Conservation (phyloP, 2,797 vertebrate genomes). For the Alfaro cultratus region DNA sequence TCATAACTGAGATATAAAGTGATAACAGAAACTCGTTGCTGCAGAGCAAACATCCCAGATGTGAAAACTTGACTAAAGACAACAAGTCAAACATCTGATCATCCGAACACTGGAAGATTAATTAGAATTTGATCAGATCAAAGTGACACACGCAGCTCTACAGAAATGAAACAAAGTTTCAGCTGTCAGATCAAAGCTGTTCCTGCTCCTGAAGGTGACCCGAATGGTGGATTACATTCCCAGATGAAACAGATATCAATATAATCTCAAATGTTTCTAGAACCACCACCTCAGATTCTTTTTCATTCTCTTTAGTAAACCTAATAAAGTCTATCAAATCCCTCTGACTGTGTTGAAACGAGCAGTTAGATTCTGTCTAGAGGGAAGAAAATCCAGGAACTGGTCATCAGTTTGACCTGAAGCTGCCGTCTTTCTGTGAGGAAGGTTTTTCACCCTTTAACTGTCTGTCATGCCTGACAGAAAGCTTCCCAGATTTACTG, state of each 20-base stretch:
- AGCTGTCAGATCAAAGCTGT: not conserved
- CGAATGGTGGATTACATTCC: not conserved
- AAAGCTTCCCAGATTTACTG: conserved; percentile 3
- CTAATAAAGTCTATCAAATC: not conserved
- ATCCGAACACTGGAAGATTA: not conserved
- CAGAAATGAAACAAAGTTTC: not conserved
- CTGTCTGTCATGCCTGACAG: not conserved
- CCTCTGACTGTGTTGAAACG: not conserved
- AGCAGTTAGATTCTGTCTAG: not conserved
- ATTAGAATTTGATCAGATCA: not conserved
- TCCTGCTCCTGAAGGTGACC: not conserved
- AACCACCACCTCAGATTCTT: not conserved
- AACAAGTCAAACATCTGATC: not conserved
- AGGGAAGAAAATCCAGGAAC: not conserved
- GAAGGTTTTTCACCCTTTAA: conserved; percentile 5
- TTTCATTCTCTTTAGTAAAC: not conserved
- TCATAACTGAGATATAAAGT: conserved; percentile 18
- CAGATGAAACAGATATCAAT: not conserved
- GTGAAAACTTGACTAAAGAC: not conserved
- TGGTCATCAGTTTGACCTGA: not conserved
- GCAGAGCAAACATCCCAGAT: not conserved
- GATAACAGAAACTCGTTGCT: conserved; percentile 4
- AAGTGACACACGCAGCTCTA: not conserved
- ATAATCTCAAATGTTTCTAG: not conserved
- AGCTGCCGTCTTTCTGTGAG: not conserved